Evolutionary conservation across 2,797 vertebrate species (phyloP).

Genomic region (Scolopax bukidnonensis): DNA sequence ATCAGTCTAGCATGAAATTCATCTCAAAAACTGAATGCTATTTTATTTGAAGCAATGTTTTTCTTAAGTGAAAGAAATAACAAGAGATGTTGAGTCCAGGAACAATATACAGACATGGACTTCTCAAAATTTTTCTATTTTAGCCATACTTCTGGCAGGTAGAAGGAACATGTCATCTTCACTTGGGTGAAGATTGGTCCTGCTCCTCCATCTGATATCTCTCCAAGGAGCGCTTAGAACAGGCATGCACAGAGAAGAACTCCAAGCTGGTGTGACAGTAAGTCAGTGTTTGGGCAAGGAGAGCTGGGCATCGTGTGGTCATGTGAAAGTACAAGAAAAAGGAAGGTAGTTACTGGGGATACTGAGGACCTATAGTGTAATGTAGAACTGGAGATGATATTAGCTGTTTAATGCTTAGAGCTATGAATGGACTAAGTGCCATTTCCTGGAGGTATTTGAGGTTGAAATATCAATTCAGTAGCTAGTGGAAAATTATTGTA

Average conservation of each 20-base stretch:
- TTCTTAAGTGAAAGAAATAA: neutral
- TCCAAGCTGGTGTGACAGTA: neutral
- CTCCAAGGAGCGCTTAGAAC: neutral
- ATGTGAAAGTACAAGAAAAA: neutral
- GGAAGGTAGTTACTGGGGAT: neutral
- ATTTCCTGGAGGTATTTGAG: neutral
- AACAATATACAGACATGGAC: neutral
- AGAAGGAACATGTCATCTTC: neutral
- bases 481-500: neutral
- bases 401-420: neutral
- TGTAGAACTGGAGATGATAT: neutral
- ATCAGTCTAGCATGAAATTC: neutral
- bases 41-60: neutral
- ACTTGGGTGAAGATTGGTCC: neutral
- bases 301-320: neutral
- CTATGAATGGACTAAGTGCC: neutral
- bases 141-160: neutral
- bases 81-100: neutral
- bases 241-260: neutral
- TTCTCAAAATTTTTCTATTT: neutral
- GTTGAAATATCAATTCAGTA: neutral
- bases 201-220: neutral
- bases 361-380: neutral
- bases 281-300: neutral
- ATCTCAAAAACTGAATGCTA: neutral